Base-by-base conservation (phyloP, 1,140 invertebrate species). In the Parapsyche elsis region DNA sequence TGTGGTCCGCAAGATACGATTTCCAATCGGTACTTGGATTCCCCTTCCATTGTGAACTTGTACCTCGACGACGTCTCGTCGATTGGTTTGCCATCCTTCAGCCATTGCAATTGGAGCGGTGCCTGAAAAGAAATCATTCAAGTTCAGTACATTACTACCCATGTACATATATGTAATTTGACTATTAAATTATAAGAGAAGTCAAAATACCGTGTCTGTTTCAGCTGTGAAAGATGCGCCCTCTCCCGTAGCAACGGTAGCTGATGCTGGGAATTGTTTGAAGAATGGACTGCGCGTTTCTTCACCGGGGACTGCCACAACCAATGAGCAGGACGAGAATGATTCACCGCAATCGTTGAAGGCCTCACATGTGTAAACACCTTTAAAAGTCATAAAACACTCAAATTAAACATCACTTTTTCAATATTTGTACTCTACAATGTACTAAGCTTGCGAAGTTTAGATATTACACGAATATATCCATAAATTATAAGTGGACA, bases 321-420 rank as follows among this genome's bases (percentile, higher is more conserved):
- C 92, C 77, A 98, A 90, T 81, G 95, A 93, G 88, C 96, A 97
- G 84, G 94, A 95, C 86, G 95, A 96, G 90, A 96, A 97, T 75
- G 95, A 95, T 89, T 98, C 96, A 79, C 97, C 97, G 75, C 92
- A 93, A 87, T 98, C 95, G 89, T 98, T 98, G 89, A 98, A 98
- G 59, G 96, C 96, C 89, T 99, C 97, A 88, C 97, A 98, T 2
- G 96, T 98, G 89, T 98, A 99, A 26, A 95, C 95, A 64, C 97
- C 97, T 85, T 92, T 90, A 79, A 87, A 85, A 44, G 70, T 38
- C 19, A 49, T 61, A 79, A 78, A 78, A 78, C 53, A n/a, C n/a
- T n/a, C n/a, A n/a, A n/a, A n/a, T n/a, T n/a, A n/a, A n/a, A n/a
- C n/a, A n/a, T n/a, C n/a, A n/a, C n/a, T n/a, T n/a, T n/a, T n/a